Percentiles rank a stretch among this genome's conserved stretches.
These are phyloP conservation scores for Bimastos eiseni DNA, from an alignment of 2,888 invertebrate species.

Conservation along the genomic window DNA sequence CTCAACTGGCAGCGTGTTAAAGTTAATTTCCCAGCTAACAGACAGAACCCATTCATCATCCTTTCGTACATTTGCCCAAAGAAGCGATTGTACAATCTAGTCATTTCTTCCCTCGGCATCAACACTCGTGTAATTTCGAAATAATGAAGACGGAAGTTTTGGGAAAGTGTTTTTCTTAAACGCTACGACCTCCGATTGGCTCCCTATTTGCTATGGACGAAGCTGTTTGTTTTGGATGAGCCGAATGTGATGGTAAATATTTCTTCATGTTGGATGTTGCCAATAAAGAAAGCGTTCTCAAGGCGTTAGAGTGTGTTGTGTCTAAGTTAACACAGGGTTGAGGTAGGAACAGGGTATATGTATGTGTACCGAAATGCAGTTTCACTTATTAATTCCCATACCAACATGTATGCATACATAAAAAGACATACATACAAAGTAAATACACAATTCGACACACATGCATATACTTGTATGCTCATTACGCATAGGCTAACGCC, in stretches of 20 bases:
- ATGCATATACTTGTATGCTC: too few relatives aligned
- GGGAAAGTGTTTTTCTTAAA: background rate
- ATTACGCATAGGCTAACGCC: too few relatives aligned
- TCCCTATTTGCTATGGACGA: background rate
- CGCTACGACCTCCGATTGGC: background rate
- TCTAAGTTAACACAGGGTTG: too few relatives aligned
- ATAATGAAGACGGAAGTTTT: conserved; percentile 13
- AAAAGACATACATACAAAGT: too few relatives aligned
- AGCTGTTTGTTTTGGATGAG: background rate
- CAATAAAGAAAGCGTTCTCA: too few relatives aligned
- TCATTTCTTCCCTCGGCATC: background rate
- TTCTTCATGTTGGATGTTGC: too few relatives aligned
- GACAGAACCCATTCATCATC: background rate
- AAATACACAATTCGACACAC: too few relatives aligned
- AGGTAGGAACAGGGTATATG: too few relatives aligned
- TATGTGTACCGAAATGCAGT: too few relatives aligned
- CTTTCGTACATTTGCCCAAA: background rate
- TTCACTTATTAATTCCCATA: too few relatives aligned
- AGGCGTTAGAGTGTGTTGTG: too few relatives aligned
- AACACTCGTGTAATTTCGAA: background rate
- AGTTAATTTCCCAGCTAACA: background rate
- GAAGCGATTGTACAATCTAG: background rate
- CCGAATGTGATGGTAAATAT: background rate
- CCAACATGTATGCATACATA: too few relatives aligned
- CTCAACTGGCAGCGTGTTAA: background rate